phyloP scores from a whole-genome alignment of 2,113 vertebrate genomes.

The Pholis gunnellus region DNA sequence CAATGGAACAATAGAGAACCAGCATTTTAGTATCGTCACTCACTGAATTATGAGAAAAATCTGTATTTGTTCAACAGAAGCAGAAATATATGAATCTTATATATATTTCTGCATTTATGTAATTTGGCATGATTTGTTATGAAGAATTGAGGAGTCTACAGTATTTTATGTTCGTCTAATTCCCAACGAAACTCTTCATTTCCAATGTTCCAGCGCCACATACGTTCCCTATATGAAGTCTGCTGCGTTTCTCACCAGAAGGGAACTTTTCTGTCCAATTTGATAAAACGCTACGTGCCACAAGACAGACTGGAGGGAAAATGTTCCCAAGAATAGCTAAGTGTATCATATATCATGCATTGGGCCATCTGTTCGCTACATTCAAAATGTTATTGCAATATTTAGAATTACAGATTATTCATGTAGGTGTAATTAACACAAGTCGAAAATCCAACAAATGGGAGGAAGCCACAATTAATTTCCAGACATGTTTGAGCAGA shows the following conservation, averaged over 20 bases:
- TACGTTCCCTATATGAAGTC: conserved; percentile 33
- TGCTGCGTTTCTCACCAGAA: conserved; percentile 64
- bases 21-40: neutral
- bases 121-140: conserved; percentile 20
- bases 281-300: conserved; percentile 74
- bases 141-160: conserved; percentile 2
- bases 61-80: neutral
- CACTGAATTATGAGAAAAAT: neutral
- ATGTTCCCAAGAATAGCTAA: conserved; percentile 84
- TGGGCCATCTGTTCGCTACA: conserved; percentile 78
- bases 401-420: conserved; percentile 82
- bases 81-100: conserved; percentile 5
- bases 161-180: conserved; percentile 17
- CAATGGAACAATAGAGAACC: conserved; percentile 1
- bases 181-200: conserved; percentile 43
- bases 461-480: conserved; percentile 72
- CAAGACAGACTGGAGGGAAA: conserved; percentile 79
- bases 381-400: conserved; percentile 84
- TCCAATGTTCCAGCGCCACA: neutral
- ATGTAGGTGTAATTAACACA: conserved; percentile 81
- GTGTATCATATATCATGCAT: conserved; percentile 82
- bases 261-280: conserved; percentile 76
- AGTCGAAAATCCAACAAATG: conserved; percentile 77
- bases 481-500: conserved; percentile 71
- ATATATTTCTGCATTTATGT: conserved; percentile 10